These are phyloP conservation scores for Ophion ellenae DNA, from an alignment of 2,888 invertebrate genomes.

Conservation along the genomic window DNA sequence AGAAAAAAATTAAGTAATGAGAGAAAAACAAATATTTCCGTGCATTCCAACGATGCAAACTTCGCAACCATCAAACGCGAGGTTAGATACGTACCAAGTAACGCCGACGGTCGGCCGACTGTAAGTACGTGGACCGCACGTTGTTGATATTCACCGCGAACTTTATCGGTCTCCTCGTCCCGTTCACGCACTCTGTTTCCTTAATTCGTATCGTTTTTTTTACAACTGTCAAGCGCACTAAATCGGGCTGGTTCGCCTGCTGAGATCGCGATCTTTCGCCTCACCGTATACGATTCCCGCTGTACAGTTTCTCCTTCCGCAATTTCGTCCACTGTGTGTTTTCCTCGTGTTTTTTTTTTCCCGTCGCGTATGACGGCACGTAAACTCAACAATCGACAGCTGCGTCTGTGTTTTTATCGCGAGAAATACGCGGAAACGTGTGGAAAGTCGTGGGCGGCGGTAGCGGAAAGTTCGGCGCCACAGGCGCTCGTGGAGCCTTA, in stretches of 20 bases:
- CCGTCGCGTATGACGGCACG: slow-evolving; percentile 14
- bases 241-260: slow-evolving; percentile 11
- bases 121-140: slow-evolving; percentile 60
- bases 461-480: background rate
- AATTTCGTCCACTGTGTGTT: background rate
- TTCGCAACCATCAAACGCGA: background rate
- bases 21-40: too few species aligned
- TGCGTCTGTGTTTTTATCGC: background rate
- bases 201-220: background rate
- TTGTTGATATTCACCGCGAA: slow-evolving; percentile 43
- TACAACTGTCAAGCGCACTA: slow-evolving; percentile 12
- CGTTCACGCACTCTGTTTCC: slow-evolving; percentile 46
- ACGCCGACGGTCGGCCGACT: slow-evolving; percentile 79
- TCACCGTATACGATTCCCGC: background rate
- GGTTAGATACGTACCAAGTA: slow-evolving; percentile 73
- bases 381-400: background rate
- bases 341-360: background rate
- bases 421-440: background rate
- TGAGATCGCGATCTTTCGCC: background rate
- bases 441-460: background rate
- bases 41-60: too few species aligned
- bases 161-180: slow-evolving; percentile 28
- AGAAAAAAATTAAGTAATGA: too few species aligned
- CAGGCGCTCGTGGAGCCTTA: background rate
- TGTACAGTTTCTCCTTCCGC: background rate